Evolutionary conservation across 2,113 vertebrate species (phyloP).

Genomic region (Trichechus manatus): DNA sequence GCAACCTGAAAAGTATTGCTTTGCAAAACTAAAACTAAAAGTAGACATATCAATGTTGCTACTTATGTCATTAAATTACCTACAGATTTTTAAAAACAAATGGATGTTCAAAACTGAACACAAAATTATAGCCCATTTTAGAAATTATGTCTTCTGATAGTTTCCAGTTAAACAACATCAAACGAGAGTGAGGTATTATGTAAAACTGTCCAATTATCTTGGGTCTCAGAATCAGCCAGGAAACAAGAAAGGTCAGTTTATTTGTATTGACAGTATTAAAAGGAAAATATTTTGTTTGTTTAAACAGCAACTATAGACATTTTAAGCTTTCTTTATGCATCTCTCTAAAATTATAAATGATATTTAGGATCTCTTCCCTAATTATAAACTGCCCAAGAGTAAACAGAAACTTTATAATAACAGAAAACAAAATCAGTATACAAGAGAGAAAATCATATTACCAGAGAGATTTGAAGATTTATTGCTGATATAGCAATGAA

Average conservation of each 20-base stretch:
- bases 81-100: not conserved
- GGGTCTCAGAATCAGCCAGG: not conserved
- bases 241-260: not conserved
- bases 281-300: not conserved
- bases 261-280: constrained; percentile 32
- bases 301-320: not conserved
- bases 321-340: not conserved
- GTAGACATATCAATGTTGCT: not conserved
- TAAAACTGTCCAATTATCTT: not conserved
- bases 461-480: constrained; percentile 13
- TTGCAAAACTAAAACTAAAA: not conserved
- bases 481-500: constrained; percentile 49
- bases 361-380: not conserved
- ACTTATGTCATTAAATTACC: not conserved
- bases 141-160: not conserved
- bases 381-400: not conserved
- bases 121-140: not conserved
- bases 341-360: not conserved
- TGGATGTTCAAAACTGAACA: not conserved
- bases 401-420: constrained; percentile 10
- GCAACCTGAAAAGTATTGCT: not conserved
- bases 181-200: not conserved
- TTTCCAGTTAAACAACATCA: constrained; percentile 12
- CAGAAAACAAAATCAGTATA: not conserved
- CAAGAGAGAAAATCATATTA: not conserved